phyloP scores from a whole-genome alignment of 2,113 vertebrate genomes.

The Alces alces region DNA sequence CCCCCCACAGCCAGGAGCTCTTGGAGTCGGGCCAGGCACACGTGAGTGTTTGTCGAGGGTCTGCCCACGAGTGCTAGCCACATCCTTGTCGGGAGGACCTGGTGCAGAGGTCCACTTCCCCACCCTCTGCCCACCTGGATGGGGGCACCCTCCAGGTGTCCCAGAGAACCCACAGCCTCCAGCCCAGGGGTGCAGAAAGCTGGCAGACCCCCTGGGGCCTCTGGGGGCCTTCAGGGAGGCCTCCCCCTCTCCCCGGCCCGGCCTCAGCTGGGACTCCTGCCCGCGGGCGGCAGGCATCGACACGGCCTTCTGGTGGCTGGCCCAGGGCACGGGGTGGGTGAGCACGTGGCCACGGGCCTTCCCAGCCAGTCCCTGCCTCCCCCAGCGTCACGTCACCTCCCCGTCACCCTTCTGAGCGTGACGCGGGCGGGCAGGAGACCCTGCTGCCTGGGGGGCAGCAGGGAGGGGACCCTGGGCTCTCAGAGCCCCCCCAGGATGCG shows the following conservation, averaged over 20 bases:
- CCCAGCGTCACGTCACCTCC: fast-evolving
- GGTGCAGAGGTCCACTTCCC: background rate
- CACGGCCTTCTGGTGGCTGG: background rate
- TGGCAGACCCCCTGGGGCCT: no score
- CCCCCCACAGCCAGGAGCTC: fast-evolving
- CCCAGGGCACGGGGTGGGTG: fast-evolving
- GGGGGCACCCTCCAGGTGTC: background rate
- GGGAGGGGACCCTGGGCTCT: background rate
- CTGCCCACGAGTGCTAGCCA: background rate
- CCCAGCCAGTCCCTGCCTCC: background rate
- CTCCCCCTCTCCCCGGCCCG: fast-evolving
- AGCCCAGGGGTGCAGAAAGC: background rate
- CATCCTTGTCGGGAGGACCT: background rate
- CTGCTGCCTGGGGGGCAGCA: fast-evolving
- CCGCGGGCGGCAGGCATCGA: fast-evolving
- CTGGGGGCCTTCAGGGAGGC: background rate
- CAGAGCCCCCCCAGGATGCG: fast-evolving
- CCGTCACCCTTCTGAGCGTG: fast-evolving
- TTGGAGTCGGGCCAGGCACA: background rate
- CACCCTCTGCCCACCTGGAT: background rate
- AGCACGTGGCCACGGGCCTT: background rate
- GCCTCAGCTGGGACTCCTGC: background rate
- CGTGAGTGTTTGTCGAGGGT: fast-evolving
- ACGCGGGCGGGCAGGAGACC: fast-evolving
- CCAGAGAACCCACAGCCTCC: background rate